Base-by-base conservation (phyloP, 2,888 invertebrate genomes). In the Drosophila rellima region DNA sequence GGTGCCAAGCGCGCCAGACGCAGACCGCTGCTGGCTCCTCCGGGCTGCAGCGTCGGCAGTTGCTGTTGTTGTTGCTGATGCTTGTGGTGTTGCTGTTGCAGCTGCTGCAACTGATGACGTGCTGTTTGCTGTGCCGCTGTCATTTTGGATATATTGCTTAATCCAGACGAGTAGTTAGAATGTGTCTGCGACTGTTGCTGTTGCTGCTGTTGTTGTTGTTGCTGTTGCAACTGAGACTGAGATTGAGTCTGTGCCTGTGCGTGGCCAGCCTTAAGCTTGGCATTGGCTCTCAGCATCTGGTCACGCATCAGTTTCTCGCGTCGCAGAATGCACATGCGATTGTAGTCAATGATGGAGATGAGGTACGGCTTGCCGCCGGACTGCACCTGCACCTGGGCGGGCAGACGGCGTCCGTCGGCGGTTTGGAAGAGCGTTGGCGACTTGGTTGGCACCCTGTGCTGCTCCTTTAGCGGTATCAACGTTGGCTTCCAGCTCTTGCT, bases 331-430 rank as follows among this genome's bases (percentile, higher is more conserved):
- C 95, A 96, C 96, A 96, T 96, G 75, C 96, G 95, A 92, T 96
- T 96, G 92, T 96, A 96, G 87, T 96, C 96, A 52, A 95, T 95
- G 35, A 96, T 94, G 3, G 96, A 96, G 81, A 96, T 95, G 90
- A 96, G 96, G 91, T 95, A 96, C 0, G 96, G 95, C 86, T 95
- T 95, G n/a, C 96, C 96, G 0, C 96, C 95, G 0, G 96, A 95
- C 89, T 95, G 95, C 0, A 96, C 95, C 85, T 96, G 95, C n/a
- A 96, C 95, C 20, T 95, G 92, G 62, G 95, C 95, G 3, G 95
- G 95, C 74, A 95, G 91, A 42, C 93, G 93, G 52, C 94, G 93
- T 0, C 94, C 95, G 87, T 94, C 95, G 1, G 93, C 94, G 0
- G 94, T 95, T 75, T 94, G 92, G 80, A 94, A 94, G 0, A 94